These are phyloP conservation scores for Onychomys arenicola DNA, from an alignment of 2,797 vertebrate genomes.

Conservation along the genomic window DNA sequence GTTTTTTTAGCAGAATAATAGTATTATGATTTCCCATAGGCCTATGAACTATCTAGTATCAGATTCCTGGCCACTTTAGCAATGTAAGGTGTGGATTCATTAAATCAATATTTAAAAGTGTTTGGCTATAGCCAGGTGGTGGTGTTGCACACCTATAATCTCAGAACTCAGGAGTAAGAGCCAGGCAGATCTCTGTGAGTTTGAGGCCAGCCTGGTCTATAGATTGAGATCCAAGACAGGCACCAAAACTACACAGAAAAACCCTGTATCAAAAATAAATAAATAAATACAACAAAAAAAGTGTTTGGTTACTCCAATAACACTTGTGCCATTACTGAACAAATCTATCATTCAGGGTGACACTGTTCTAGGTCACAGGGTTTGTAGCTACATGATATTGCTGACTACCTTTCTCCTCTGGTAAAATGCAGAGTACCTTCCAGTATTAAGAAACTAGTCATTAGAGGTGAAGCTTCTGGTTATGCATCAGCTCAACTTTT, in stretches of 20 bases:
- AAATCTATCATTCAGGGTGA: neutral
- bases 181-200: too few species aligned
- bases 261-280: too few species aligned
- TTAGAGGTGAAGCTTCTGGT: neutral
- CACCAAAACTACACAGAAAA: too few species aligned
- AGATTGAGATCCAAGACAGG: too few species aligned
- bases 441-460: neutral
- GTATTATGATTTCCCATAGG: neutral
- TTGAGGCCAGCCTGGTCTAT: too few species aligned
- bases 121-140: too few species aligned
- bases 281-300: too few species aligned
- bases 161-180: too few species aligned
- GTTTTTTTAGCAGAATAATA: neutral
- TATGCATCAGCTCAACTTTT: neutral
- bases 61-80: neutral
- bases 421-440: neutral
- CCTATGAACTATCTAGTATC: neutral
- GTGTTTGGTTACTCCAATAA: neutral
- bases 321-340: neutral
- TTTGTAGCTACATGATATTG: neutral
- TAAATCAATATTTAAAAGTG: neutral
- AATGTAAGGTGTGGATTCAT: neutral
- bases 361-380: neutral
- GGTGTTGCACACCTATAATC: too few species aligned
- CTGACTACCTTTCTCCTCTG: neutral